Conservation (phyloP, 2,888 invertebrate species). For the Catotricha subobsoleta region DNA sequence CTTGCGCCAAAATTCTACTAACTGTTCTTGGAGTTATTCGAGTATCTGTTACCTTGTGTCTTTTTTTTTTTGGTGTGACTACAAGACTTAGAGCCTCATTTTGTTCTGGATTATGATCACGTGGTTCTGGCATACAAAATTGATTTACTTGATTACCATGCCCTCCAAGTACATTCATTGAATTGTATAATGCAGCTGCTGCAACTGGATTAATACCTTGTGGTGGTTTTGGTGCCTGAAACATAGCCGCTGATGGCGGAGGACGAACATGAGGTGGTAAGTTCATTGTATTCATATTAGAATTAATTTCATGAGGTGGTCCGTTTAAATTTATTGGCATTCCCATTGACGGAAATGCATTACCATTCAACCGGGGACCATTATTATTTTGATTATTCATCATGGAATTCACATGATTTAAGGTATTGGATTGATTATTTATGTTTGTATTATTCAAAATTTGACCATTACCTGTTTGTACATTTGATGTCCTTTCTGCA, state of each 20-base stretch:
- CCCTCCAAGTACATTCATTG: slow-evolving; percentile 39
- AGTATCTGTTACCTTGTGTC: slow-evolving; percentile 93
- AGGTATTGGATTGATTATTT: slow-evolving; percentile 10
- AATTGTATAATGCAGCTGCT: slow-evolving; percentile 44
- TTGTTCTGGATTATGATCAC: slow-evolving; percentile 63
- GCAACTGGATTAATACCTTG: slow-evolving; percentile 36
- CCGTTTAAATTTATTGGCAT: slow-evolving; percentile 31
- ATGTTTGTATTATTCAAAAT: slow-evolving; percentile 24
- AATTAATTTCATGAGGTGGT: slow-evolving; percentile 14
- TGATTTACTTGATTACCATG: slow-evolving; percentile 29
- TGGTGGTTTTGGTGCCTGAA: slow-evolving; percentile 70
- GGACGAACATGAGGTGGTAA: slow-evolving; percentile 45
- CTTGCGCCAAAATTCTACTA: slow-evolving; percentile 67
- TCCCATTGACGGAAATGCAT: slow-evolving; percentile 34
- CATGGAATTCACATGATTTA: slow-evolving; percentile 9
- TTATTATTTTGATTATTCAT: slow-evolving; percentile 20
- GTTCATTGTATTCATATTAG: slow-evolving; percentile 34
- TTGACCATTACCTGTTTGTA: slow-evolving; percentile 24
- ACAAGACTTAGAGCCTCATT: slow-evolving; percentile 89
- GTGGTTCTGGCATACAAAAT: slow-evolving; percentile 36
- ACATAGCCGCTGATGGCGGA: slow-evolving; percentile 54
- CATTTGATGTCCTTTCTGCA: slow-evolving; percentile 19
- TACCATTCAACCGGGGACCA: slow-evolving; percentile 42
- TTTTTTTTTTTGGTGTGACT: slow-evolving; percentile 87
- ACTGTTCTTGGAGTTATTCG: slow-evolving; percentile 81